Conservation (phyloP, 2,888 invertebrate genomes). For the Dioctria linearis region DNA sequence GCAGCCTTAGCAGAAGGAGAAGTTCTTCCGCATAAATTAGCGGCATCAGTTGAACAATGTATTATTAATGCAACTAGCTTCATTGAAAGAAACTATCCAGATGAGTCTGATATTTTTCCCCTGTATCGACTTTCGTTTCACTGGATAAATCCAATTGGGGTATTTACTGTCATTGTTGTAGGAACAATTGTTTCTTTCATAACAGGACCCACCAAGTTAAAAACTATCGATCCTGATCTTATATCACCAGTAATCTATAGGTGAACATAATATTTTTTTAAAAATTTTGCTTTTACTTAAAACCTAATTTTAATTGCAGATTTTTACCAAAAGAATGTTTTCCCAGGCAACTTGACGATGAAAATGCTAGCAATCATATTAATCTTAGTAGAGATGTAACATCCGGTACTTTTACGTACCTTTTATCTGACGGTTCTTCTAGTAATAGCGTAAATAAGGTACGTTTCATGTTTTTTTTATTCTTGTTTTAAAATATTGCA, state of each 20-base stretch:
- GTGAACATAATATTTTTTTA: conserved; percentile 61
- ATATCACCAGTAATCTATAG: conserved; percentile 76
- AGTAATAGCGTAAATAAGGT: conserved; percentile 31
- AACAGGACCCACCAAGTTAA: conserved; percentile 73
- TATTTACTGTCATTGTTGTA: conserved; percentile 77
- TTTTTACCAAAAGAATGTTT: conserved; percentile 68
- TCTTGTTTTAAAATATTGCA: neutral
- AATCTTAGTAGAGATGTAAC: conserved; percentile 31
- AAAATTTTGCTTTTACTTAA: neutral
- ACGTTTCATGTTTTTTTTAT: neutral
- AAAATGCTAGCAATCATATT: neutral
- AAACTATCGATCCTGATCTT: conserved; percentile 74
- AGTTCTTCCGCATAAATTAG: conserved; percentile 74
- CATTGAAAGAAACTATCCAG: conserved; percentile 61
- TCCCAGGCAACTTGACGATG: conserved; percentile 53
- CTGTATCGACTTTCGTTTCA: conserved; percentile 85
- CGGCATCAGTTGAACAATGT: conserved; percentile 72
- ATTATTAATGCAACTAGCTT: conserved; percentile 59
- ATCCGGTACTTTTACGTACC: conserved; percentile 29
- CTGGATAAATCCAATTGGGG: conserved; percentile 85
- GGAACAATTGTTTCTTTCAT: conserved; percentile 78
- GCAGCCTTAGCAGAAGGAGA: conserved; percentile 76
- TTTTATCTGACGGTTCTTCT: conserved; percentile 27
- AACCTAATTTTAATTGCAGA: conserved; percentile 58
- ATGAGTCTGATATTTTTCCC: conserved; percentile 77